Percentiles rank a stretch among this genome's conserved stretches.
phyloP scores from a whole-genome alignment of 2,888 invertebrate species.

The Norana najaformis region DNA sequence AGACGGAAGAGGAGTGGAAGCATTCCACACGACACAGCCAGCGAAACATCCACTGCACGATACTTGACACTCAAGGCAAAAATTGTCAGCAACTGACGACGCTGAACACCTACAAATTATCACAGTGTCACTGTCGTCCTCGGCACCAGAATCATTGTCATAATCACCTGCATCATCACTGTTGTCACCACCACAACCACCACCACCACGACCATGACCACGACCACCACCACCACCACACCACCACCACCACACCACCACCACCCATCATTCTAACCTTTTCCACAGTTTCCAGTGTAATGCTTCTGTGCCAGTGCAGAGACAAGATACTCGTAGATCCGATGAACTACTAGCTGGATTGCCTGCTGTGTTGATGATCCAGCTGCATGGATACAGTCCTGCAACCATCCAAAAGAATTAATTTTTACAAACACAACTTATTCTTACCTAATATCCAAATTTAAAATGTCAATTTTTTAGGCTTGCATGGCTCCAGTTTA shows the following conservation, averaged over 20 bases:
- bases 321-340: slow-evolving; percentile 66
- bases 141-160: background rate
- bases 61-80: slow-evolving; percentile 68
- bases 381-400: slow-evolving; percentile 67
- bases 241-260: background rate
- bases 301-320: slow-evolving; percentile 58
- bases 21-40: slow-evolving; percentile 68
- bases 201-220: background rate
- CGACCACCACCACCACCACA: background rate
- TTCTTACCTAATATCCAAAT: background rate
- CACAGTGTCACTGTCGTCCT: background rate
- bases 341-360: slow-evolving; percentile 67
- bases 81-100: slow-evolving; percentile 65
- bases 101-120: slow-evolving; percentile 48
- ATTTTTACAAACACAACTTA: slow-evolving; percentile 3
- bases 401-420: background rate
- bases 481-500: background rate
- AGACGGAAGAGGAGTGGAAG: slow-evolving; percentile 65
- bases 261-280: background rate
- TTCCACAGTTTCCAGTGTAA: slow-evolving; percentile 21
- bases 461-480: background rate
- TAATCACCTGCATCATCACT: too few relatives aligned
- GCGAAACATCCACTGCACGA: slow-evolving; percentile 67
- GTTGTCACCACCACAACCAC: too few relatives aligned
- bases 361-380: slow-evolving; percentile 65